phyloP scores from a whole-genome alignment of 2,113 vertebrate genomes.

The Panthera uncia region DNA sequence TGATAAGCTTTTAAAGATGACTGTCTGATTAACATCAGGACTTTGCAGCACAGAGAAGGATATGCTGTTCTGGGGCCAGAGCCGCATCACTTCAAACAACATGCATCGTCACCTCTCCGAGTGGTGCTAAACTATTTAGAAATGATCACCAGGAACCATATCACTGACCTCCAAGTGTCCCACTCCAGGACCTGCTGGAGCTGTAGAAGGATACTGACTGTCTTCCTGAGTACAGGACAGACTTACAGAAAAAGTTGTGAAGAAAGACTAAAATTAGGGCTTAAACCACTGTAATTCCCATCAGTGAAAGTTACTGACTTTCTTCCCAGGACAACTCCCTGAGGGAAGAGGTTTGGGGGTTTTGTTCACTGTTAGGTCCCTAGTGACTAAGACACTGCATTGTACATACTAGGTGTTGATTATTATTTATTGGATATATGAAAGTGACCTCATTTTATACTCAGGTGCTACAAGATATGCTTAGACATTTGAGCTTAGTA shows the following conservation, averaged over 20 bases:
- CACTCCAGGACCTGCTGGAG: not conserved
- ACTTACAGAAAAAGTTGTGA: not conserved
- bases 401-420: not conserved
- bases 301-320: not conserved
- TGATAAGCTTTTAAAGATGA: not conserved
- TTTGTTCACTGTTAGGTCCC: not conserved
- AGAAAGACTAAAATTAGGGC: not conserved
- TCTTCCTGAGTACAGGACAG: not conserved
- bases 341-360: not conserved
- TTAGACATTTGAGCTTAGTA: not conserved
- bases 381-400: not conserved
- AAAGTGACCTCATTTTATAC: not conserved
- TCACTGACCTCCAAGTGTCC: not conserved
- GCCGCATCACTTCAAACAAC: not conserved
- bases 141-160: not conserved
- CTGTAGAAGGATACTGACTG: not conserved
- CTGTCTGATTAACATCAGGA: not conserved
- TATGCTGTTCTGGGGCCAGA: not conserved
- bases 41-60: not conserved
- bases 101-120: not conserved
- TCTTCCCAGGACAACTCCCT: not conserved
- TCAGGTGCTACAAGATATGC: not conserved
- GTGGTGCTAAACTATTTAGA: not conserved
- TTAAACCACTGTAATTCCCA: not conserved
- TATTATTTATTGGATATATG: not conserved